A percentile compares a stretch with the other conserved stretches of the same genome.
Conservation (phyloP, 2,113 vertebrate genomes). For the Perca schrenkii region DNA sequence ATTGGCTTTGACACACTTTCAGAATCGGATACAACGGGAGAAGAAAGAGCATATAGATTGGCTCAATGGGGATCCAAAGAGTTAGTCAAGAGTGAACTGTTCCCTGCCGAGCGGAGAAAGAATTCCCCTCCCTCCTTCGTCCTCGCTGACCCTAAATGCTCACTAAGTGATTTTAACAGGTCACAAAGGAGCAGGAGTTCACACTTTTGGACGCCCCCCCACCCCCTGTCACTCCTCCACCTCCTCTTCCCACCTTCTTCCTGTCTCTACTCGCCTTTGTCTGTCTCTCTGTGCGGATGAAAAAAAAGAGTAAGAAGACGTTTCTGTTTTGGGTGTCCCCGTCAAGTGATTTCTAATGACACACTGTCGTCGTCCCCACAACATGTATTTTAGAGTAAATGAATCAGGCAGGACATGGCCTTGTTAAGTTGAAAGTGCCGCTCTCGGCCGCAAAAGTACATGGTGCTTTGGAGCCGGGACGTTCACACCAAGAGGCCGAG, state of each 20-base stretch:
- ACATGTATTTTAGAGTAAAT: slow-evolving; percentile 75
- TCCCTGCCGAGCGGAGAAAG: slow-evolving; percentile 61
- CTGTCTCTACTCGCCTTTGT: slow-evolving; percentile 43
- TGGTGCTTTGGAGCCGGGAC: slow-evolving; percentile 40
- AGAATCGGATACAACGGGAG: slow-evolving; percentile 64
- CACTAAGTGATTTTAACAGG: slow-evolving; percentile 69
- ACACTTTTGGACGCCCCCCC: slow-evolving; percentile 63
- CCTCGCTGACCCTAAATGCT: slow-evolving; percentile 73
- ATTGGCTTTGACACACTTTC: slow-evolving; percentile 76
- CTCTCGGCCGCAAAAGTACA: slow-evolving; percentile 68
- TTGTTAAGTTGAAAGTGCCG: slow-evolving; percentile 76
- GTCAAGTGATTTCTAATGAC: slow-evolving; percentile 78
- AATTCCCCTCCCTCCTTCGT: slow-evolving; percentile 64
- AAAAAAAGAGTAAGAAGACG: slow-evolving; percentile 1
- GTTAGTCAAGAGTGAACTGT: slow-evolving; percentile 64
- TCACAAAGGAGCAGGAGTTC: slow-evolving; percentile 76
- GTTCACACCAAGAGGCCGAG: slow-evolving; percentile 53
- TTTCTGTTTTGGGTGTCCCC: slow-evolving; percentile 60
- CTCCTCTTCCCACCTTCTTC: slow-evolving; percentile 19
- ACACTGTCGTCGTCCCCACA: slow-evolving; percentile 60
- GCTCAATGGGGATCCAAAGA: slow-evolving; percentile 58
- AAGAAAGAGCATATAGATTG: slow-evolving; percentile 74
- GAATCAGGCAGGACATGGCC: slow-evolving; percentile 71
- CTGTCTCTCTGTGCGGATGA: slow-evolving; percentile 9
- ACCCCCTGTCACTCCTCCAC: slow-evolving; percentile 27